Evolutionary conservation across 2,888 invertebrate species (phyloP).

Genomic region (Rhodophaea formosa): DNA sequence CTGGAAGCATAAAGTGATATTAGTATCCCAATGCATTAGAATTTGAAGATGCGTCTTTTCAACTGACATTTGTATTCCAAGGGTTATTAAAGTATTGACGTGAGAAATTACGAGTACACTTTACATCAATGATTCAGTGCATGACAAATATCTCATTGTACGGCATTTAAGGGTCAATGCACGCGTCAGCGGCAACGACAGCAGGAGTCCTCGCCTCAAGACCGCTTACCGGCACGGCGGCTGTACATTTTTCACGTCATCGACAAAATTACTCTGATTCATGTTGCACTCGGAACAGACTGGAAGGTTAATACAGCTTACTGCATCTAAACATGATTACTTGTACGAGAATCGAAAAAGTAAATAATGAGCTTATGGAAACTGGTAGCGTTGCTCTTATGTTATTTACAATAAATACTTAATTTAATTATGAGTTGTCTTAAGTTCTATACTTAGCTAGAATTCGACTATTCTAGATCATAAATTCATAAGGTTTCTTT

Average conservation of each 20-base stretch:
- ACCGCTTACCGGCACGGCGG: slow-evolving; percentile 39
- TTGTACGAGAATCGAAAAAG: not conserved
- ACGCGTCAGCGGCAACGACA: slow-evolving; percentile 49
- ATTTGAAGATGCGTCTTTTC: not conserved
- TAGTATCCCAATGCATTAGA: not conserved
- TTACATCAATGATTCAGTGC: slow-evolving; percentile 47
- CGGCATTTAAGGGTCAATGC: slow-evolving; percentile 67
- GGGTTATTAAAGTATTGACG: not conserved
- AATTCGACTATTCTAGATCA: too few relatives aligned
- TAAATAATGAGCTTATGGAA: not conserved
- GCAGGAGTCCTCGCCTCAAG: slow-evolving; percentile 56
- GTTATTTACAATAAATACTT: too few relatives aligned
- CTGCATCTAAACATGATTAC: slow-evolving; percentile 21
- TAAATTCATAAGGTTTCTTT: too few relatives aligned
- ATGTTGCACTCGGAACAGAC: slow-evolving; percentile 41
- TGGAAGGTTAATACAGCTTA: slow-evolving; percentile 34
- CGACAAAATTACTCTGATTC: slow-evolving; percentile 64
- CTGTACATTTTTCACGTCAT: slow-evolving; percentile 56
- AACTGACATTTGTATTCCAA: not conserved
- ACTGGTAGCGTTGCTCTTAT: too few relatives aligned
- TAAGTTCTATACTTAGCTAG: too few relatives aligned
- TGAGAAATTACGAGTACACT: slow-evolving; percentile 8
- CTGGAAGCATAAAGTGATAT: slow-evolving; percentile 36
- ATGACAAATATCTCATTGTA: slow-evolving; percentile 61
- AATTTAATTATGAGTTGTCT: too few relatives aligned